Percentiles rank a stretch among this genome's conserved stretches.
Evolutionary conservation across 2,888 invertebrate genomes (phyloP).

Genomic region (Tortricodes alternella): DNA sequence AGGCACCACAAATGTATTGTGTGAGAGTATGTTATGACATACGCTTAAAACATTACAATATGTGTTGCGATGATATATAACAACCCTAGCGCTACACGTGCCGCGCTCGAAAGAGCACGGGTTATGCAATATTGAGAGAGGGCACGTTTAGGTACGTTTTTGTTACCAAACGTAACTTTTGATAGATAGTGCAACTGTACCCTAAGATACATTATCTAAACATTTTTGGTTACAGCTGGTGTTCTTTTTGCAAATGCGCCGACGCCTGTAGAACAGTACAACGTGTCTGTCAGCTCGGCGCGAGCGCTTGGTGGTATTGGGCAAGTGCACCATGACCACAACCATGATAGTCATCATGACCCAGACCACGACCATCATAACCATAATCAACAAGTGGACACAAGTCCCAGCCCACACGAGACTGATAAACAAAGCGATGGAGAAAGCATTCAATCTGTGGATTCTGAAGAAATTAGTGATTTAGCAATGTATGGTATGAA

Average conservation of each 20-base stretch:
- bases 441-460: slow-evolving; percentile 46
- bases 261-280: slow-evolving; percentile 80
- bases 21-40: too few species aligned
- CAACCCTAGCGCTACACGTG: too few species aligned
- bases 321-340: slow-evolving; percentile 29
- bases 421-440: slow-evolving; percentile 53
- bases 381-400: slow-evolving; percentile 27
- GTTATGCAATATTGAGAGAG: too few species aligned
- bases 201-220: too few species aligned
- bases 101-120: too few species aligned
- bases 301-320: slow-evolving; percentile 83
- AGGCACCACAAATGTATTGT: too few species aligned
- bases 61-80: too few species aligned
- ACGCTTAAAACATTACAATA: too few species aligned
- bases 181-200: too few species aligned
- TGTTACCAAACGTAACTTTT: too few species aligned
- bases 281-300: slow-evolving; percentile 77
- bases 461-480: slow-evolving; percentile 67
- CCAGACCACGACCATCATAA: slow-evolving; percentile 39
- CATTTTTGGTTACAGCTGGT: slow-evolving; percentile 78
- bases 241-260: slow-evolving; percentile 86
- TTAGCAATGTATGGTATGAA: slow-evolving; percentile 78
- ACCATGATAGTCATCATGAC: slow-evolving; percentile 34
- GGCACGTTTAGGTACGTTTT: too few species aligned
- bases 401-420: slow-evolving; percentile 42